Percentiles rank a stretch among this genome's conserved stretches.
These are phyloP conservation scores for Clytia hemisphaerica DNA, from an alignment of 30 jellyfish, hydroid and myxozoan species.

Conservation along the genomic window DNA sequence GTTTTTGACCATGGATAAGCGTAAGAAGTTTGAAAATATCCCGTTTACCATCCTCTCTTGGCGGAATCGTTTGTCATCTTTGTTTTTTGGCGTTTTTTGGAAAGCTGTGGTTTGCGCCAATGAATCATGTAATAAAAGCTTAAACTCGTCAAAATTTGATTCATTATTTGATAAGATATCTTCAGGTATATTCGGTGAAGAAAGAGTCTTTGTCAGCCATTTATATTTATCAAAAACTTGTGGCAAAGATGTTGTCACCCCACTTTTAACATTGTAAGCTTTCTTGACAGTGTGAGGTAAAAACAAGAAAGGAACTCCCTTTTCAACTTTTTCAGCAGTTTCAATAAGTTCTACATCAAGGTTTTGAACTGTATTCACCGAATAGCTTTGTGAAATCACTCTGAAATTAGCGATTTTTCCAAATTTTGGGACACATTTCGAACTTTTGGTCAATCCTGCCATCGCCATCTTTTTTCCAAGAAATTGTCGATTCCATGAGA, in stretches of 20 bases:
- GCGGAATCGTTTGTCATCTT: constrained; percentile 27
- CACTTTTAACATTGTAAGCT: constrained; percentile 33
- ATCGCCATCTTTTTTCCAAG: too few species aligned
- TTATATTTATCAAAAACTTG: constrained; percentile 36
- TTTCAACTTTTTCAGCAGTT: not conserved
- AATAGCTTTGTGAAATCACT: not conserved
- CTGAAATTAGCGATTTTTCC: too few species aligned
- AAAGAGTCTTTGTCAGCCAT: constrained; percentile 86
- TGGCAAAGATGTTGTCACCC: constrained; percentile 11
- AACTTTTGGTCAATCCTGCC: too few species aligned
- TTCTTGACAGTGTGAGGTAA: constrained; percentile 36
- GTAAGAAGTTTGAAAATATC: constrained; percentile 42
- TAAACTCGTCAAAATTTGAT: not conserved
- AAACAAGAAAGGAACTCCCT: constrained; percentile 39
- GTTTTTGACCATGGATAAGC: constrained; percentile 33
- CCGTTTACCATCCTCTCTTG: constrained; percentile 63
- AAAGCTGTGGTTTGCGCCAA: constrained; percentile 47
- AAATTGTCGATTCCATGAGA: too few species aligned
- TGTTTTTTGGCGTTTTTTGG: constrained; percentile 9
- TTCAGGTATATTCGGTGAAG: constrained; percentile 58
- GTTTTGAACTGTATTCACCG: not conserved
- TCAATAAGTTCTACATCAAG: not conserved
- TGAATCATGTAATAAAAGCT: constrained; percentile 27
- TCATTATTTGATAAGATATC: not conserved
- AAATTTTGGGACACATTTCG: too few species aligned